Percentiles rank a stretch among this genome's conserved stretches.
Evolutionary conservation across 1,140 invertebrate genomes (phyloP).

Genomic region (Drosophila dunni): DNA sequence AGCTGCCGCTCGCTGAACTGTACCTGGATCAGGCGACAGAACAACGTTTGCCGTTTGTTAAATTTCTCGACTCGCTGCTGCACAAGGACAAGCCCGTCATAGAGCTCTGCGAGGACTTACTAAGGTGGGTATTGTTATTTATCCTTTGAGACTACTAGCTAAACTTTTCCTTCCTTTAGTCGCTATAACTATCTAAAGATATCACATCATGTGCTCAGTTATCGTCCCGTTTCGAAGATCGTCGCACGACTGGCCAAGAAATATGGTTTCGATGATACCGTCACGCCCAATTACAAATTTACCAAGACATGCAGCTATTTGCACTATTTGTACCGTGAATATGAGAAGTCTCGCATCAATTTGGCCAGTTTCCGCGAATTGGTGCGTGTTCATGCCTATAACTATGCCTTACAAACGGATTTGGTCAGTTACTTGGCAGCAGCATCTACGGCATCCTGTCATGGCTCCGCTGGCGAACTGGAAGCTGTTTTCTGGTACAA

Average conservation of each 20-base stretch:
- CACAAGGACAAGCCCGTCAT: conserved; percentile 84
- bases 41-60: conserved; percentile 87
- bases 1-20: conserved; percentile 87
- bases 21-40: conserved; percentile 86
- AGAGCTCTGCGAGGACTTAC: conserved; percentile 79
- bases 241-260: conserved; percentile 87
- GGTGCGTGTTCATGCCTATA: conserved; percentile 86
- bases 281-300: conserved; percentile 87
- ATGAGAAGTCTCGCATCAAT: conserved; percentile 86
- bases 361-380: conserved; percentile 88
- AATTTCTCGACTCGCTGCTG: conserved; percentile 88
- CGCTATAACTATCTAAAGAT: conserved; percentile 67
- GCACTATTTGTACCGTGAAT: conserved; percentile 88
- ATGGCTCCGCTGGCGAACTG: conserved; percentile 82
- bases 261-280: conserved; percentile 86
- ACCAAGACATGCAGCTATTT: conserved; percentile 87
- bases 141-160: neutral
- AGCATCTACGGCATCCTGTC: conserved; percentile 35
- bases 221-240: conserved; percentile 87
- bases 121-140: conserved; percentile 79
- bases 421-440: conserved; percentile 85
- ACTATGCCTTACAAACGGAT: conserved; percentile 85
- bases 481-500: conserved; percentile 87
- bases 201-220: conserved; percentile 85
- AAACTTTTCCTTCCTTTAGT: conserved; percentile 22